Base-by-base conservation (phyloP, 2,888 invertebrate genomes). In the Cryptophagus acutangulus region DNA sequence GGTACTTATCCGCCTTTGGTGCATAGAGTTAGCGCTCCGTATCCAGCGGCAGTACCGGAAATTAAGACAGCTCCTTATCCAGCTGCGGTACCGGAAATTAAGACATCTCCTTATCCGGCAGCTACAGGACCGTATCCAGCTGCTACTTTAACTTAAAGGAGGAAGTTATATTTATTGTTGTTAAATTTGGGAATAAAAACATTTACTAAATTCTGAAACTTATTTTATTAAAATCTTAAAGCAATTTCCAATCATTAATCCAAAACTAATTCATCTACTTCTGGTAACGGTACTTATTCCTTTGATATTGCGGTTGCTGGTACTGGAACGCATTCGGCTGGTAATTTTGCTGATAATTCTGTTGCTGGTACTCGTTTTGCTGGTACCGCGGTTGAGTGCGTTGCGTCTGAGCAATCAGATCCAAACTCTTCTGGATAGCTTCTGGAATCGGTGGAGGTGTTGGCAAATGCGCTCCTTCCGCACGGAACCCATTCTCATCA, bases 401-500 rank as follows among this genome's bases (percentile, higher is more conserved):
- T 33, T 60, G 59, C 2, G 54, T 45, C 44, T 57, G 54, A 6
- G 59, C 51, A 28, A 64, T 61, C 17, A 62, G 41, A 2, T 66
- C 62, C 42, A 75, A 51, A 47, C 71, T 78, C 70, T 77, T 74
- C 62, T 78, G 77, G 55, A 83, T 83, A 30, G 80, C 81, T 60
- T 76, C 79, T 18, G 86, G 85, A 52, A 85, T 74, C 15, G 85
- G 84, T 25, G 85, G 86, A 4, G 85, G 78, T 2, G 83, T 84
- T 26, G 87, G 87, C 52, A 87, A 67, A 66, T 87, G 87, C 28
- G 83, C 83, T 36, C 87, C 87, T 55, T 77, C 77, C 8, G 86
- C 82, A 59, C 82, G 78, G 69, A 84, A 87, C 41, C 86, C 87
- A 61, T 82, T 82, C 69, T 86, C 86, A 64, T 87, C 86, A 13